Base-by-base conservation (phyloP, 2,797 vertebrate species). In the Margarornis squamiger region DNA sequence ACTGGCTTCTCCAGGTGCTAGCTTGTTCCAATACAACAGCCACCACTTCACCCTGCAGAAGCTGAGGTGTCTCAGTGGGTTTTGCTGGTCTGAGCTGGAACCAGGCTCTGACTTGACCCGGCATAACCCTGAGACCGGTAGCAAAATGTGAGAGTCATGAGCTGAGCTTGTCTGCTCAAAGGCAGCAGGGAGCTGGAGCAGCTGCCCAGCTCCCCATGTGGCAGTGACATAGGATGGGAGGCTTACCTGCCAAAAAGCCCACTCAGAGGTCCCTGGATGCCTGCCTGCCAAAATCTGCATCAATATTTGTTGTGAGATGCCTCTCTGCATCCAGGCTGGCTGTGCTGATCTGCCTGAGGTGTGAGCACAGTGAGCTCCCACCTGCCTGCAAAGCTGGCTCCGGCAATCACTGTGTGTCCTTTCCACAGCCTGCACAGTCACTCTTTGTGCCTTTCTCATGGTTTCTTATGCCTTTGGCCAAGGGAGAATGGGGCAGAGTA, bases 331-430 rank as follows among this genome's bases (percentile, higher is more conserved):
- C 45, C 8, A 10, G 6, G 7, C 45, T 68, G 54, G 32, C 29
- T 23, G 29, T 29, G 27, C 30, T 0, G 0, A 19, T 49, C n/a
- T 1, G 2, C 49, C 43, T 0, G 0, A 67, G 34, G 29, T 10
- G 39, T 19, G 20, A 58, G 8, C 39, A 43, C 13, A 5, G 26
- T 0, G 1, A 75, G 45, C 3, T 54, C 20, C 77, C 68, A 49
- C 29, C 45, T 79, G 39, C 45, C 54, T 16, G 27, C 9, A 23
- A 17, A 48, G 14, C 4, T 0, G 0, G 9, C 30, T 71, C 22
- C 4, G 55, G 23, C 17, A 4, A 39, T 66, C 0, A 0, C 29
- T 32, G 22, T 7, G 54, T 49, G 34, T n/a, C 8, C 29, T 54
- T 49, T 75, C n/a, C 22, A 6, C 43, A 36, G 43, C 9, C 43